phyloP scores from a whole-genome alignment of 2,797 vertebrate species.

The Rhabdophis nuchalis region DNA sequence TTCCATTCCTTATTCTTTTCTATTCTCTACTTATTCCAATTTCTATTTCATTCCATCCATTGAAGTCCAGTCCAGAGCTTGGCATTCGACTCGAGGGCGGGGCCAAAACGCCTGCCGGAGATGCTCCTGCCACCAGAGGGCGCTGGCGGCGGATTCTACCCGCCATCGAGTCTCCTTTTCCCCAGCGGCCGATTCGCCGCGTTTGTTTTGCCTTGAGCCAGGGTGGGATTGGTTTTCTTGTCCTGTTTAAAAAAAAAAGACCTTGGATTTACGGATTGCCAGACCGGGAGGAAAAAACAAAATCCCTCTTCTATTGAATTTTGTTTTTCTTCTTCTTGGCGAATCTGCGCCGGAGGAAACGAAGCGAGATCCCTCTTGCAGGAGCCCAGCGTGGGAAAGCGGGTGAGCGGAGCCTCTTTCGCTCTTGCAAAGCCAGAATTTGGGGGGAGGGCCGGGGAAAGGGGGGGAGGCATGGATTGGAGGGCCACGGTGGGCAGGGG shows the following conservation, averaged over 20 bases:
- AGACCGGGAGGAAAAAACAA: too few species aligned
- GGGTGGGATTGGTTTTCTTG: neutral
- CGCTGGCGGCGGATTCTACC: too few species aligned
- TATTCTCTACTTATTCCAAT: too few species aligned
- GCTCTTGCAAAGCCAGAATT: neutral
- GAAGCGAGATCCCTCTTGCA: neutral
- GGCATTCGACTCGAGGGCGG: neutral
- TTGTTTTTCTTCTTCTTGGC: neutral
- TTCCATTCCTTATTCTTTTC: too few species aligned
- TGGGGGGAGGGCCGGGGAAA: neutral
- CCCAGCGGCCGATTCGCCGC: neutral
- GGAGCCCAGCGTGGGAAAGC: neutral
- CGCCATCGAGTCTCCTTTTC: neutral
- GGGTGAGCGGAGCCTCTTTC: neutral
- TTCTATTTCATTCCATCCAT: too few species aligned
- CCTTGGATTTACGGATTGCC: neutral
- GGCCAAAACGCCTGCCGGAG: neutral
- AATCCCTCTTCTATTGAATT: neutral
- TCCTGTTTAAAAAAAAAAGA: neutral
- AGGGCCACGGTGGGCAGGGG: neutral
- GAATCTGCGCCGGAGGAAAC: neutral
- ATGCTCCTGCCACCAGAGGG: neutral
- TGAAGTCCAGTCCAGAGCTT: too few species aligned
- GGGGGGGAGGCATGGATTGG: neutral
- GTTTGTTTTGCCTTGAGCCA: accelerated